Base-by-base conservation (phyloP, 2,113 vertebrate genomes). In the Triplophysa rosa region DNA sequence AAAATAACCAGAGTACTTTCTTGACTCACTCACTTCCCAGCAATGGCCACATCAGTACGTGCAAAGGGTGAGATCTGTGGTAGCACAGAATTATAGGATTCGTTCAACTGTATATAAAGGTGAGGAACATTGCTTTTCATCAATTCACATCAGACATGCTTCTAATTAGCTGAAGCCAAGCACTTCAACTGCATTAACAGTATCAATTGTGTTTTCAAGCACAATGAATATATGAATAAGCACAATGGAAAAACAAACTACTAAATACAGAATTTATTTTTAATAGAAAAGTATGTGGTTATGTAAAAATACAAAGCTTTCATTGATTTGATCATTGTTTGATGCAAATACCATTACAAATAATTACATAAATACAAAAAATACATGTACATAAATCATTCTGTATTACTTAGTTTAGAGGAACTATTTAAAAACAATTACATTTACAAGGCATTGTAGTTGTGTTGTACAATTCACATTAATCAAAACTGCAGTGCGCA, bases 361-460 rank as follows among this genome's bases (percentile, higher is more conserved):
- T 62, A n/a, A n/a, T n/a, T n/a, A 58, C 54, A 58, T 58, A 74
- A 49, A 74, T 74, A 63, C 59, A 74, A 74, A 74, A 74, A 63
- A 74, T 74, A 8, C 70, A 61, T 37, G 26, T 72, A 74, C 40
- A 74, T 63, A 49, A 40, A 61, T 73, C 70, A 61, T 58, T 58
- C 69, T 73, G 29, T 14, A 40, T 21, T 42, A 61, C n/a, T 61
- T 24, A 24, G 33, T 37, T 37, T 37, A 37, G 5, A 59, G 16
- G 12, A 54, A 71, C 24, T 21, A 71, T 37, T 37, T 23, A 16
- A 33, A 59, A 65, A 61, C 16, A n/a, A 13, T 13, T n/a, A 62
- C 58, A 74, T 63, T 49, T 47, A 63, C 58, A 74, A 74, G 72
- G 10, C 40, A 47, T 29, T 63, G 58, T 47, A 63, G 59, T 63